Evolutionary conservation across 2,797 vertebrate genomes (phyloP).

Genomic region (Sebastes trivittatus): DNA sequence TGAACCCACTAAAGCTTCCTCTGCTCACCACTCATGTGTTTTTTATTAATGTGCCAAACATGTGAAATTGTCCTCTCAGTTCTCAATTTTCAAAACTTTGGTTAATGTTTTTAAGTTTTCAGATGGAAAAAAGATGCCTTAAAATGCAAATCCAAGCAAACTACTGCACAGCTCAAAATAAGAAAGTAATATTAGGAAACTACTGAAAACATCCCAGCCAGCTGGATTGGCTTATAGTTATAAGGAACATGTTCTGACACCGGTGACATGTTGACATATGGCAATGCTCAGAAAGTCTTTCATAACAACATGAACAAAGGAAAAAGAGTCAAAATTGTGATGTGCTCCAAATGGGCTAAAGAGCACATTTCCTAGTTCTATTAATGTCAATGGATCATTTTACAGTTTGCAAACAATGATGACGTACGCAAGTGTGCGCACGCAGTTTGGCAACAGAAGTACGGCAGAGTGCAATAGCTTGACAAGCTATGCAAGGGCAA

Average conservation of each 20-base stretch:
- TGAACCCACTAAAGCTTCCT: neutral
- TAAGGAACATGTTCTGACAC: neutral
- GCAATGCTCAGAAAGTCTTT: neutral
- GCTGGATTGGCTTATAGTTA: neutral
- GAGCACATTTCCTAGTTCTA: neutral
- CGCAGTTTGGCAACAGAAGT: too few relatives aligned
- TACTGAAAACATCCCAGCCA: neutral
- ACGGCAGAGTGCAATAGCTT: too few relatives aligned
- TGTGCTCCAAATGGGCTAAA: neutral
- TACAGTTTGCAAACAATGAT: too few relatives aligned
- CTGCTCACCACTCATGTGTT: neutral
- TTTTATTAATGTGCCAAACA: neutral
- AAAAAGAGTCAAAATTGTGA: neutral
- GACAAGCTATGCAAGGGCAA: neutral
- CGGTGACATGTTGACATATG: neutral
- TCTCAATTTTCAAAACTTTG: neutral
- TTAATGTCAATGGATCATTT: too few relatives aligned
- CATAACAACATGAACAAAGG: neutral
- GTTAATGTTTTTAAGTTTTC: neutral
- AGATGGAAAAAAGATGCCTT: neutral
- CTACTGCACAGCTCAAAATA: neutral
- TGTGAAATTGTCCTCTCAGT: neutral
- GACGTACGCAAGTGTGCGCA: too few relatives aligned
- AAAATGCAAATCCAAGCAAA: neutral
- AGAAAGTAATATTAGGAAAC: neutral